Base-by-base conservation (phyloP, 2,797 vertebrate genomes). In the Pagetopsis macropterus region DNA sequence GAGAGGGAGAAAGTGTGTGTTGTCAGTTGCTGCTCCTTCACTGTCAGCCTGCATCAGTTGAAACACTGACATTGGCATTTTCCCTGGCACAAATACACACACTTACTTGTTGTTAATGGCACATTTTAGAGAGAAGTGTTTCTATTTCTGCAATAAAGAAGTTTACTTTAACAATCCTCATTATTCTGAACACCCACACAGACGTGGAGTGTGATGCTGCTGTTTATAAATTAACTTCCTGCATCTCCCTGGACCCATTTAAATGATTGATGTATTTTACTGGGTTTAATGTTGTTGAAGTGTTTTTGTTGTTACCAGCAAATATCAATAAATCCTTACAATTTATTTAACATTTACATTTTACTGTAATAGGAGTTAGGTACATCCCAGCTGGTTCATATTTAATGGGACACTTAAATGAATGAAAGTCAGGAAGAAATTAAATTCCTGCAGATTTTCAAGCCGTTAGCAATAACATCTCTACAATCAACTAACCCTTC, bases 11-110 rank as follows among this genome's bases (percentile, higher is more conserved):
- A 58, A 46, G 50, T 9, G 48, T 62, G 70, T 55, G 71, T 63
- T 77, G 84, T 84, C 79, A 69, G 61, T 85, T 64, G 81, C 76
- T 74, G 86, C 86, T 54, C 87, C 80, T 76, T 89, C 76, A 73
- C 89, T 82, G 70, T 79, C 89, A 58, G 89, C 72, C 83, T 86
- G 65, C 9, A 15, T 69, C 69, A 72, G 62, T 46, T 71, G 52
- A 81, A 87, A 70, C 0, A 37, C 57, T 79, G 76, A 84, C 84
- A 81, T 40, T 83, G 81, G 61, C 82, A 67, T 82, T 87, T 66
- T 70, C n/a, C 57, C 48, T 37, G 57, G 44, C 59, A 68, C 45
- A 49, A 33, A 71, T 15, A 55, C 52, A 21, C 0, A 59, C 23
- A 55, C 49, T 31, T 23, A 44, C 8, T 13, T 46, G 43, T 50